Base-by-base conservation (phyloP, 1,140 invertebrate genomes). In the Epicauta chinensis region DNA sequence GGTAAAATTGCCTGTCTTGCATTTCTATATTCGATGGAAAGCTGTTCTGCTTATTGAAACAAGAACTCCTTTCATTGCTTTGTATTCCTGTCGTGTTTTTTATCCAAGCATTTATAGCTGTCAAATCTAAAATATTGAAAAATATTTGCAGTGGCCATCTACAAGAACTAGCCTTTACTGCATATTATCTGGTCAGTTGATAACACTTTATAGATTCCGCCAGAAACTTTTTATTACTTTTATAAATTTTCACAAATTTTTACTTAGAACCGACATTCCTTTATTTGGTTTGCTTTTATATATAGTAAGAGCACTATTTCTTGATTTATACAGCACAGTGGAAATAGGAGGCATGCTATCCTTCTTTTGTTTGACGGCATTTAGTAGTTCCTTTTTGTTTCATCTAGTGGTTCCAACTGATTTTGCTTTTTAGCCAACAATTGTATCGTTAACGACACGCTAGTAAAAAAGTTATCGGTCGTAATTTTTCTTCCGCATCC, bases 361-460 rank as follows among this genome's bases (percentile, higher is more conserved):
- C 45, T 63, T 59, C 29, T 43, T 46, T 11, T 40, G 17, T 56
- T 63, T 58, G 15, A 13, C 44, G 17, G 42, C 11, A 37, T 47
- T 57, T 16, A 60, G 51, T 40, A 60, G 32, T 58, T 60, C 53
- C 39, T 48, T 51, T 50, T 39, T 40, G 29, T 51, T 30, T 31
- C 17, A 15, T 13, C 30, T n/a, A 10, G 63, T 72, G 68, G 58
- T 72, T 51, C 17, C 17, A 23, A 23, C 17, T 23, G 6, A 23
- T 23, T 2, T 23, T 3, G 66, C 63, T 59, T 71, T 72, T 64
- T 62, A 31, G 54, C 50, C 58, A 70, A 69, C 48, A 63, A 70
- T 58, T 72, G 66, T 1, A 52, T 66, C 59, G 68, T 7, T 23
- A 72, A 36, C 34, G 46, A 55, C 65, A 71, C 44, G 23, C 23